A percentile compares a stretch with the other conserved stretches of the same genome.
Evolutionary conservation across 2,113 vertebrate genomes (phyloP).

Genomic region (Spermophilus dauricus): DNA sequence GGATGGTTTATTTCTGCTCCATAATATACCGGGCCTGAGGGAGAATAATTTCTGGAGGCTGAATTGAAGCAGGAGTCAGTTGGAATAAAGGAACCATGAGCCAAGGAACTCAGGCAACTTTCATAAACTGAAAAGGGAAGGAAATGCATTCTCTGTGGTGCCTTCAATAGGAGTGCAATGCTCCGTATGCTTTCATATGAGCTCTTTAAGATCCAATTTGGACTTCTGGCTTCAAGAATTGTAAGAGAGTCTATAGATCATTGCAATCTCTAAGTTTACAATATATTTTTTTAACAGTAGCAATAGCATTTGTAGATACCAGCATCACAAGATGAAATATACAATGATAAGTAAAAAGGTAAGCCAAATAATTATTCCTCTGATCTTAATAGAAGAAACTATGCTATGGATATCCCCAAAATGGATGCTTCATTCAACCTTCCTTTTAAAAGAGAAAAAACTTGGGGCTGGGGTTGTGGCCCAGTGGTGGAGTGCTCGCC

Average conservation of each 20-base stretch:
- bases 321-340: not conserved
- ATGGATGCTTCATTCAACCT: not conserved
- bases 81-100: not conserved
- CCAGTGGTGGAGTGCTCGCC: too few relatives aligned
- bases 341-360: not conserved
- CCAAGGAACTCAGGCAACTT: not conserved
- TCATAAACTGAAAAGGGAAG: not conserved
- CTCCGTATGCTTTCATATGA: not conserved
- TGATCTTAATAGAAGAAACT: not conserved
- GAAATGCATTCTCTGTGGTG: too few relatives aligned
- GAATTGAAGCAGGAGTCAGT: not conserved
- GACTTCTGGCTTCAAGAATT: not conserved
- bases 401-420: not conserved
- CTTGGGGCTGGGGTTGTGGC: too few relatives aligned
- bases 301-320: not conserved
- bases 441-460: not conserved
- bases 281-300: not conserved
- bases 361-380: not conserved
- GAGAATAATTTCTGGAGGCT: not conserved
- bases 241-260: not conserved
- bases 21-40: not conserved
- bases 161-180: not conserved
- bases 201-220: not conserved
- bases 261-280: not conserved
- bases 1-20: not conserved